Evolutionary conservation across 2,888 invertebrate species (phyloP).

Genomic region (Dilophus febrilis): DNA sequence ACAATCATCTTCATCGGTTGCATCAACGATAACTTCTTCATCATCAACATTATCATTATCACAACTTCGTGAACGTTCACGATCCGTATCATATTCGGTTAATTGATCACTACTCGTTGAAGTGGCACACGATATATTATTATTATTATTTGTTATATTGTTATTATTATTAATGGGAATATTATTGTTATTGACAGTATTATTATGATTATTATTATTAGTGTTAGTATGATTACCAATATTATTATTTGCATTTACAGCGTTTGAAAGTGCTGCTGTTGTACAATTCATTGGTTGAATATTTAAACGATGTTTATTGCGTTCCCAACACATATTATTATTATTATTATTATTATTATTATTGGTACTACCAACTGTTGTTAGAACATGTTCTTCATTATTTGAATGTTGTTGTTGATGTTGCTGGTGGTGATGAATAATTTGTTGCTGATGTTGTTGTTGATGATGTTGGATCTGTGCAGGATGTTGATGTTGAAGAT

Average conservation of each 20-base stretch:
- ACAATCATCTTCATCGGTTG: conserved; percentile 11
- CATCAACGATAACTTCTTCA: conserved; percentile 30
- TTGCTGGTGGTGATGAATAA: not conserved
- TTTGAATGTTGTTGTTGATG: not conserved
- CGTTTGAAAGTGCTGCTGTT: conserved; percentile 4
- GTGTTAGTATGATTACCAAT: conserved; percentile 3
- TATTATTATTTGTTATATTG: not conserved
- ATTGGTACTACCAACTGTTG: conserved; percentile 2
- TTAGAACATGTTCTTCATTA: conserved; percentile 7
- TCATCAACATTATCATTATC: conserved; percentile 30
- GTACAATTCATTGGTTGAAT: conserved; percentile 2
- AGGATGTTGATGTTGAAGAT: not conserved
- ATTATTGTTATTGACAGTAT: too few relatives aligned
- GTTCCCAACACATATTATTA: not conserved
- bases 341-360: too few relatives aligned
- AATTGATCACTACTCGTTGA: conserved; percentile 11
- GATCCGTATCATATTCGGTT: conserved; percentile 4
- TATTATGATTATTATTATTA: conserved; percentile 1
- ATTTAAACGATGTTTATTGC: too few relatives aligned
- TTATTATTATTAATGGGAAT: too few relatives aligned
- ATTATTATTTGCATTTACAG: conserved; percentile 3
- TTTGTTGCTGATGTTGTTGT: not conserved
- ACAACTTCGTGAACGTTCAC: conserved; percentile 12
- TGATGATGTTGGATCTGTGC: not conserved
- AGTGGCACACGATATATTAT: conserved; percentile 8